Evolutionary conservation across 1,140 invertebrate genomes (phyloP).

Genomic region (Musca vetustissima): DNA sequence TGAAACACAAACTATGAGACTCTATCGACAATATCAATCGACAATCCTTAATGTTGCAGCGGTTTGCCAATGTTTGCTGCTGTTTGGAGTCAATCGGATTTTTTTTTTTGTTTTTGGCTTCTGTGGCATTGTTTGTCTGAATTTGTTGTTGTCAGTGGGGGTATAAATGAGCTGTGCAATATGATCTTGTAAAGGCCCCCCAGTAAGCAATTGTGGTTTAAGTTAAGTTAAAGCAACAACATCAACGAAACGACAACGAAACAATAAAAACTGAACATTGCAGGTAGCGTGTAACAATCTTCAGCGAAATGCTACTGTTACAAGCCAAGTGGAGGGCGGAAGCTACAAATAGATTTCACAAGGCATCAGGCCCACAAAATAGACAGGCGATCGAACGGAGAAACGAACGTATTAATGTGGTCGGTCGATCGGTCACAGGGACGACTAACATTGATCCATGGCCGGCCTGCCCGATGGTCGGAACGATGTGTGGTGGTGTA

Average conservation of each 20-base stretch:
- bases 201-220: constrained; percentile 9
- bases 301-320: constrained; percentile 9
- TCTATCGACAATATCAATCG: not conserved
- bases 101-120: too few relatives aligned
- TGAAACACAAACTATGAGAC: constrained; percentile 10
- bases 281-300: constrained; percentile 10
- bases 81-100: too few relatives aligned
- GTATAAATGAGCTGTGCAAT: constrained; percentile 8
- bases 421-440: not conserved
- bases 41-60: not conserved
- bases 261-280: too few relatives aligned
- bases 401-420: not conserved
- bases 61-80: too few relatives aligned
- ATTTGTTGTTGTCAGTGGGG: not conserved
- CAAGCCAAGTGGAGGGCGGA: constrained; percentile 7
- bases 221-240: not conserved
- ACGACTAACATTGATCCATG: too few relatives aligned
- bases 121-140: too few relatives aligned
- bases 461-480: too few relatives aligned
- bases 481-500: not conserved
- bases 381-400: not conserved
- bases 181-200: constrained; percentile 14
- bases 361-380: not conserved
- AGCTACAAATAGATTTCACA: constrained; percentile 15
- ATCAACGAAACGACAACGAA: too few relatives aligned